Percentiles rank a stretch among this genome's conserved stretches.
phyloP scores from a whole-genome alignment of 2,797 vertebrate species.

The Aphelocoma californica region DNA sequence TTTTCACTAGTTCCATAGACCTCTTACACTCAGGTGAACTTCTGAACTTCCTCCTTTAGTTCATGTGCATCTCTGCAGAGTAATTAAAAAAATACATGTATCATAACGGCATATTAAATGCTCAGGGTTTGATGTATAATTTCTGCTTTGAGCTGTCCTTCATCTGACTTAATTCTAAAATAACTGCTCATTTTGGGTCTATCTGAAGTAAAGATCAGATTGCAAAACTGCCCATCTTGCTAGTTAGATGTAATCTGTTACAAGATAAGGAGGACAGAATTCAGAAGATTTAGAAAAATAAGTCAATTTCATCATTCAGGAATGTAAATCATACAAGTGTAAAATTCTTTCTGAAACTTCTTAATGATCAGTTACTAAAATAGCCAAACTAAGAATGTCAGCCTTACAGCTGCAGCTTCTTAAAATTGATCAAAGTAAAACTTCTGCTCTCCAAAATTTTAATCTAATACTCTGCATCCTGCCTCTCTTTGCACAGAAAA shows the following conservation, averaged over 20 bases:
- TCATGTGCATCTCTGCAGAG: not conserved
- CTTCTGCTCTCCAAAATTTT: not conserved
- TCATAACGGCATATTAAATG: not conserved
- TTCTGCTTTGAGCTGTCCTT: not conserved
- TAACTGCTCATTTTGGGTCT: not conserved
- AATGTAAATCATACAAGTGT: slow-evolving; percentile 22
- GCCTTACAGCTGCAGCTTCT: slow-evolving; percentile 43
- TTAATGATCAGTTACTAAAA: slow-evolving; percentile 53
- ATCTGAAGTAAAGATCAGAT: not conserved
- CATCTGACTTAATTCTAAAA: slow-evolving; percentile 24
- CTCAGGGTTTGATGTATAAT: not conserved
- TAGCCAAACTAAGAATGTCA: slow-evolving; percentile 18
- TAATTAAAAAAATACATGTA: not conserved
- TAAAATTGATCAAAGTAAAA: slow-evolving; percentile 1
- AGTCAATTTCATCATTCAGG: not conserved
- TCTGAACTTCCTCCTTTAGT: not conserved
- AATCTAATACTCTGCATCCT: not conserved
- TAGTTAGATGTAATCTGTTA: slow-evolving; percentile 1
- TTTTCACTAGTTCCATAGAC: not conserved
- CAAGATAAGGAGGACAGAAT: not conserved
- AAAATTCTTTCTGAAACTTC: slow-evolving; percentile 28
- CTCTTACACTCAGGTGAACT: not conserved
- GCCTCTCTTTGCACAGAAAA: not conserved
- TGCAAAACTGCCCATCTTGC: not conserved
- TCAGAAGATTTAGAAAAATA: slow-evolving; percentile 10